Evolutionary conservation across 2,888 invertebrate species (phyloP).

Genomic region (Dugesia japonica): DNA sequence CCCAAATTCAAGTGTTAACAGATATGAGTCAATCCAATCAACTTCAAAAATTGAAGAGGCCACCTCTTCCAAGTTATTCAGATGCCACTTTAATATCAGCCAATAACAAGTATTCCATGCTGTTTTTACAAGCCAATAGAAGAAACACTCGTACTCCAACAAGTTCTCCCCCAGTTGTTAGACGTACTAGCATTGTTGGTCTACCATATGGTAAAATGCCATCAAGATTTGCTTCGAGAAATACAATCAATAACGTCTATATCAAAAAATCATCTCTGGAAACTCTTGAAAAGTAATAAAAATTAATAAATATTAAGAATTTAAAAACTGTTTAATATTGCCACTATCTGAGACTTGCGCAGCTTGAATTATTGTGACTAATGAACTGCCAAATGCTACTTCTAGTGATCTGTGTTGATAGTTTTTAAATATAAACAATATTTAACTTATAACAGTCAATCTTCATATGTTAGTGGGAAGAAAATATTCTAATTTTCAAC

Average conservation of each 20-base stretch:
- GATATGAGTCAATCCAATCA: not conserved
- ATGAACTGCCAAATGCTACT: too few relatives aligned
- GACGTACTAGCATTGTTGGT: not conserved
- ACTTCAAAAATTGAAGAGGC: not conserved
- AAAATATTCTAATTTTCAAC: too few relatives aligned
- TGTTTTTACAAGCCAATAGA: not conserved
- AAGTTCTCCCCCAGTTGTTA: slow-evolving; percentile 4
- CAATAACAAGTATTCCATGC: not conserved
- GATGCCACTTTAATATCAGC: not conserved
- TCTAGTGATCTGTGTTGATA: too few relatives aligned
- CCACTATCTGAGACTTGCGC: too few relatives aligned
- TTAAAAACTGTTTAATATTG: too few relatives aligned
- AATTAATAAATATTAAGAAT: too few relatives aligned
- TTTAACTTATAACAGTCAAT: too few relatives aligned
- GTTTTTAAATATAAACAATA: too few relatives aligned
- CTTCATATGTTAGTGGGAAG: too few relatives aligned
- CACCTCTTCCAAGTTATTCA: not conserved
- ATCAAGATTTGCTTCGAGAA: slow-evolving; percentile 32
- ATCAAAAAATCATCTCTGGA: slow-evolving; percentile 8
- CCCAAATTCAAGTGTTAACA: not conserved
- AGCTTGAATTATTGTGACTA: too few relatives aligned
- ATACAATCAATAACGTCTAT: slow-evolving; percentile 32
- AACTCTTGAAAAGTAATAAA: slow-evolving; percentile 3
- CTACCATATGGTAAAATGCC: slow-evolving; percentile 23
- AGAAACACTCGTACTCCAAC: not conserved